Evolutionary conservation across 2,888 invertebrate genomes (phyloP).

Genomic region (Cataglyphis livida): DNA sequence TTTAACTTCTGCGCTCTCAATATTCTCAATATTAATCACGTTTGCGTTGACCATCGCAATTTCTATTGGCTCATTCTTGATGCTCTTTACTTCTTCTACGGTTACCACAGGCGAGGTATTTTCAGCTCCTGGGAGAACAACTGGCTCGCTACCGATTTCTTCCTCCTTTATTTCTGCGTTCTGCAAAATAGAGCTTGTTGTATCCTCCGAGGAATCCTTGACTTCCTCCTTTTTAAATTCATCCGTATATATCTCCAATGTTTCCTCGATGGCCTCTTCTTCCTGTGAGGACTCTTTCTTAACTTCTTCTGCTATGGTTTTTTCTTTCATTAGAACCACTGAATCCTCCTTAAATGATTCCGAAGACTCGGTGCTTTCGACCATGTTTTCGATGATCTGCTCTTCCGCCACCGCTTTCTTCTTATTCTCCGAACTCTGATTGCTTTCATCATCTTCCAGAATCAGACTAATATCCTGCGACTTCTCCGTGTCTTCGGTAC

Average conservation of each 20-base stretch:
- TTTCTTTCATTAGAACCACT: conserved; percentile 64
- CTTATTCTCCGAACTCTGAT: conserved; percentile 70
- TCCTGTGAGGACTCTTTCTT: conserved; percentile 62
- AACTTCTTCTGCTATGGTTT: conserved; percentile 67
- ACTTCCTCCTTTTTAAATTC: conserved; percentile 70
- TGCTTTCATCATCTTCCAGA: conserved; percentile 77
- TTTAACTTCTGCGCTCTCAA: conserved; percentile 55
- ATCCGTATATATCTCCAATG: conserved; percentile 60
- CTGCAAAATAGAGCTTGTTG: conserved; percentile 64
- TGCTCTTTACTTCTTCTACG: conserved; percentile 56
- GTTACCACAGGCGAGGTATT: conserved; percentile 46
- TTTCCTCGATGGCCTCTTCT: conserved; percentile 65
- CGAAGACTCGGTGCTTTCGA: conserved; percentile 71
- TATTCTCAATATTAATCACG: conserved; percentile 52
- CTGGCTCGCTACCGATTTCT: conserved; percentile 63
- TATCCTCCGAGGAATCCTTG: conserved; percentile 72
- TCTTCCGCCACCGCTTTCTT: conserved; percentile 70
- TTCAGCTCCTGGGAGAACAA: conserved; percentile 36
- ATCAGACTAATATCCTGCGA: conserved; percentile 80
- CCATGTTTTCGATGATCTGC: conserved; percentile 69
- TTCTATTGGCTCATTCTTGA: conserved; percentile 57
- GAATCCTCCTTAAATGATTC: conserved; percentile 75
- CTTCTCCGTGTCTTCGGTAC: conserved; percentile 78
- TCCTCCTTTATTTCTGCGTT: conserved; percentile 69
- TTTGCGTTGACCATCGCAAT: conserved; percentile 20